Percentiles rank a stretch among this genome's conserved stretches.
phyloP scores from a whole-genome alignment of 2,113 vertebrate genomes.

The Anser cygnoides region DNA sequence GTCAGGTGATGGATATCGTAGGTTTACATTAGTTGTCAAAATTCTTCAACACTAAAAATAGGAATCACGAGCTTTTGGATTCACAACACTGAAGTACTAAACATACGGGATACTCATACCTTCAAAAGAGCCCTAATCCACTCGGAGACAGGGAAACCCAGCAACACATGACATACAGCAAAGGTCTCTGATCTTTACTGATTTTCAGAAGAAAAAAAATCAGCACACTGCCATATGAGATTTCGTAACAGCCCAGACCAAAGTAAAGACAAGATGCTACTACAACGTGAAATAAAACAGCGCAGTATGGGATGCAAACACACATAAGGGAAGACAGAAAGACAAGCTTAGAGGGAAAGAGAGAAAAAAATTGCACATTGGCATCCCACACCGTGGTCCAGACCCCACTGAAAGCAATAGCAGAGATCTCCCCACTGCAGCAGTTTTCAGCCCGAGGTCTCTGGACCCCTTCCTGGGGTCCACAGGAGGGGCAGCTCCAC shows the following conservation, averaged over 20 bases:
- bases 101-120: not conserved
- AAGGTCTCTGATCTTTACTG: not conserved
- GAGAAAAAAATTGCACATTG: not conserved
- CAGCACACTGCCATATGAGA: not conserved
- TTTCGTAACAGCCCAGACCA: not conserved
- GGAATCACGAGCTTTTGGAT: conserved; percentile 28
- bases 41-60: conserved; percentile 54
- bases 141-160: not conserved
- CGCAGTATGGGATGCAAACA: not conserved
- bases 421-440: rapidly evolving
- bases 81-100: not conserved
- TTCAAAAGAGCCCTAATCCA: not conserved
- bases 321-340: not conserved
- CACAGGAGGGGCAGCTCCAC: not conserved
- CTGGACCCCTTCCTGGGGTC: too few species aligned
- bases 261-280: not conserved
- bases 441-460: not conserved
- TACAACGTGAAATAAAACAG: not conserved
- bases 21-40: conserved; percentile 38
- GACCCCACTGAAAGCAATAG: not conserved
- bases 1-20: conserved; percentile 11
- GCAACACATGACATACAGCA: not conserved
- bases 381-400: not conserved
- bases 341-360: not conserved
- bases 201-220: not conserved